These are phyloP conservation scores for Streptopelia turtur DNA, from an alignment of 2,797 vertebrate species.

Conservation along the genomic window DNA sequence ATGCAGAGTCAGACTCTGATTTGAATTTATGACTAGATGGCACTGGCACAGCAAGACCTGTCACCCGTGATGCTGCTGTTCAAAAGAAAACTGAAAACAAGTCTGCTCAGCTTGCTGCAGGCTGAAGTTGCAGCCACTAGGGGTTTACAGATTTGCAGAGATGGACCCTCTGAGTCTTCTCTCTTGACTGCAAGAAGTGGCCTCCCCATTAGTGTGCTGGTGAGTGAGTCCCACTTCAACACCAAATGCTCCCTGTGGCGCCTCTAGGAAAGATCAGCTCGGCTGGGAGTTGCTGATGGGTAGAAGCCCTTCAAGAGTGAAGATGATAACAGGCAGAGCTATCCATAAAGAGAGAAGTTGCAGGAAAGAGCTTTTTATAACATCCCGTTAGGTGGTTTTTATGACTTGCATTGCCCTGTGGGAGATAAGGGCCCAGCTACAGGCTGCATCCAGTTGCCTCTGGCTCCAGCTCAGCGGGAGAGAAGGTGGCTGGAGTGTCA, in stretches of 20 bases:
- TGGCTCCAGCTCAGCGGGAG: not conserved
- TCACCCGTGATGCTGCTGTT: not conserved
- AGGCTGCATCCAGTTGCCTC: not conserved
- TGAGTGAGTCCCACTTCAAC: not conserved
- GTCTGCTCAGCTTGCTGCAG: not conserved
- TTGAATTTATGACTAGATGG: not conserved
- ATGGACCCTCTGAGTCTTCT: not conserved
- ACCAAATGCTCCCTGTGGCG: not conserved
- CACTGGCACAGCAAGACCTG: not conserved
- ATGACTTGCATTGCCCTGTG: not conserved
- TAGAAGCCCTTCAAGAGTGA: not conserved
- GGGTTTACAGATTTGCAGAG: not conserved
- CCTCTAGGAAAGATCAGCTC: not conserved
- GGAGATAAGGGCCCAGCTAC: not conserved
- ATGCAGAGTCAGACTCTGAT: not conserved
- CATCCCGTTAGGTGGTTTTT: not conserved
- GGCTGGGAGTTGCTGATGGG: not conserved
- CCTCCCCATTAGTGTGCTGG: not conserved
- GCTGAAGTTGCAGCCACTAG: not conserved
- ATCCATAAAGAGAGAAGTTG: not conserved
- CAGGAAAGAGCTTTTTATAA: not conserved
- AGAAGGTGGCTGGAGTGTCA: not conserved
- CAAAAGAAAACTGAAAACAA: not conserved
- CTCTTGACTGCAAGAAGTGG: not conserved
- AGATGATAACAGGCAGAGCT: not conserved